Evolutionary conservation across 2,113 vertebrate genomes (phyloP).

Genomic region (Hiodon tergisus): DNA sequence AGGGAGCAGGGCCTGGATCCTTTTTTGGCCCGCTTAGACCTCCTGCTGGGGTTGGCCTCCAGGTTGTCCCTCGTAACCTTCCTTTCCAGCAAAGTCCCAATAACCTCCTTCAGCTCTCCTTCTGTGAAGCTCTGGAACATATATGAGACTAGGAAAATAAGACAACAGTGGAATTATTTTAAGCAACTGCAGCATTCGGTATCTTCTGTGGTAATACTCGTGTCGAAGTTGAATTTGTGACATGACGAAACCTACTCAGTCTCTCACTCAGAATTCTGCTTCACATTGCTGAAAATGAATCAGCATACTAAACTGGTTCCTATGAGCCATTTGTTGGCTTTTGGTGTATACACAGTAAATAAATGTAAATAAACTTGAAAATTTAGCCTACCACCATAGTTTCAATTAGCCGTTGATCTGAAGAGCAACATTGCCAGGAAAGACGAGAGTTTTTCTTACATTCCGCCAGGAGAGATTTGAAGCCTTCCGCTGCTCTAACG

Average conservation of each 20-base stretch:
- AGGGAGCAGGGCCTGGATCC: slow-evolving; percentile 65
- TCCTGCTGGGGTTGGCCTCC: slow-evolving; percentile 45
- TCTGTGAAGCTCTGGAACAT: slow-evolving; percentile 90
- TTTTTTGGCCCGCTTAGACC: slow-evolving; percentile 74
- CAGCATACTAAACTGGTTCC: no score
- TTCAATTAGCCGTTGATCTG: no score
- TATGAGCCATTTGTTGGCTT: not conserved
- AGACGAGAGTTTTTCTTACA: slow-evolving; percentile 51
- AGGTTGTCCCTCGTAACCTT: slow-evolving; percentile 43
- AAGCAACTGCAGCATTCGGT: not conserved
- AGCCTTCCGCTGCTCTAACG: slow-evolving; percentile 49
- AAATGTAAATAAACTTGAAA: no score
- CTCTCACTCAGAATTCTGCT: not conserved
- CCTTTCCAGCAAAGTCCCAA: slow-evolving; percentile 65
- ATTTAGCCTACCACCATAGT: no score
- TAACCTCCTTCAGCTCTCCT: slow-evolving; percentile 76
- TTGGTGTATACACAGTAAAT: not conserved
- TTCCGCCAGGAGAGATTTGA: slow-evolving; percentile 60
- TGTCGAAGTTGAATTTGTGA: no score
- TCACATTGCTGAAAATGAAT: not conserved
- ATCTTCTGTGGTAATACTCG: no score
- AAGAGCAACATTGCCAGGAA: no score
- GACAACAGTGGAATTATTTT: not conserved
- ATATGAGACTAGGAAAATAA: slow-evolving; percentile 64
- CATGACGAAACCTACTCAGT: no score